These are phyloP conservation scores for Cataglyphis rosenhaueri DNA, from an alignment of 2,888 invertebrate species.

Conservation along the genomic window DNA sequence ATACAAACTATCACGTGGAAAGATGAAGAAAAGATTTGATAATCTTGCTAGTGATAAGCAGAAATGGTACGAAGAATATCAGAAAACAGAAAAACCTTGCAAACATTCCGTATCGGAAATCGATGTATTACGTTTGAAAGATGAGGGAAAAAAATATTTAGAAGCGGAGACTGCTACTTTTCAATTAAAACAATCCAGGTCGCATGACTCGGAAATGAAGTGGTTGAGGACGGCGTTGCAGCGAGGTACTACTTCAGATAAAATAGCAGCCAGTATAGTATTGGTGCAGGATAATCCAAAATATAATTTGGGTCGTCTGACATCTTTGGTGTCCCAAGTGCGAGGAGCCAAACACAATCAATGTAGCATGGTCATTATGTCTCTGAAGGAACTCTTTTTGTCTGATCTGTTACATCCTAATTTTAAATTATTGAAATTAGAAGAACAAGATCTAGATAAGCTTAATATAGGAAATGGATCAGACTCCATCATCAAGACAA, in stretches of 20 bases:
- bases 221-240: conserved; percentile 93
- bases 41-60: background rate
- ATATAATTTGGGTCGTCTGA: conserved; percentile 91
- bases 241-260: conserved; percentile 94
- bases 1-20: background rate
- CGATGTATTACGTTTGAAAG: conserved; percentile 87
- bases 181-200: conserved; percentile 83
- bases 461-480: conserved; percentile 88
- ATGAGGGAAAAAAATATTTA: conserved; percentile 89
- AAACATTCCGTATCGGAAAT: conserved; percentile 85
- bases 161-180: conserved; percentile 88
- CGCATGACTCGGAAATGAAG: conserved; percentile 88
- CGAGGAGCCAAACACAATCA: conserved; percentile 92
- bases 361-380: conserved; percentile 90
- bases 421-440: conserved; percentile 89
- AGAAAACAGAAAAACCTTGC: conserved; percentile 72
- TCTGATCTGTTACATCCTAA: conserved; percentile 90
- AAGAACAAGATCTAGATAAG: conserved; percentile 88
- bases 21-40: conserved; percentile 60
- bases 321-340: conserved; percentile 91
- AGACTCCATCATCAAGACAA: conserved; percentile 60
- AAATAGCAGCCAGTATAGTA: conserved; percentile 93
- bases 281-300: conserved; percentile 93
- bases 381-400: conserved; percentile 92
- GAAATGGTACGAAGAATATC: conserved; percentile 89